These are phyloP conservation scores for Rhipidura dahli DNA, from an alignment of 2,113 vertebrate genomes.

Conservation along the genomic window DNA sequence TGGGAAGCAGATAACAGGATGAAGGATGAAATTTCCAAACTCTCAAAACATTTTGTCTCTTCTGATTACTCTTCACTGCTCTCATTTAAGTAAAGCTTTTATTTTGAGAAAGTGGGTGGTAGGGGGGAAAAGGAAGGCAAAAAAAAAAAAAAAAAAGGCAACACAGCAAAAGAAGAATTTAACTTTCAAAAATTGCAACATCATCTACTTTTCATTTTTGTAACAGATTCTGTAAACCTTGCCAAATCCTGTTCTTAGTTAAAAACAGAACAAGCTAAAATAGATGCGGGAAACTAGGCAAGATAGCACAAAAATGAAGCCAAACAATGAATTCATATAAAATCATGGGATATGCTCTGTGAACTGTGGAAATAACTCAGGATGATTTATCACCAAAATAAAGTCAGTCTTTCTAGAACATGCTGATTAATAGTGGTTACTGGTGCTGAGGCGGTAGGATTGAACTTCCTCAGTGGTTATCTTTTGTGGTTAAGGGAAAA, in stretches of 20 bases:
- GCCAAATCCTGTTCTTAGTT: not conserved
- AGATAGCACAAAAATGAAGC: not conserved
- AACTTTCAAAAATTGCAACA: not conserved
- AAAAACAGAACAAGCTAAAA: constrained; percentile 23
- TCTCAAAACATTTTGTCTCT: not conserved
- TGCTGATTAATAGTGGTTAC: not conserved
- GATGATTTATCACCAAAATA: not conserved
- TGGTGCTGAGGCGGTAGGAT: not conserved
- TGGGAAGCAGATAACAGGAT: accelerated
- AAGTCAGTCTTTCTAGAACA: not conserved
- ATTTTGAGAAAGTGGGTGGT: not conserved
- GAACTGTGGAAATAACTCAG: not conserved
- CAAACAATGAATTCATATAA: not conserved
- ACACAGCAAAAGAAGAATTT: not conserved
- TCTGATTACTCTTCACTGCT: not conserved
- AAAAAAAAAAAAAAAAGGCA: not conserved
- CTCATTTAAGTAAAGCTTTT: not conserved
- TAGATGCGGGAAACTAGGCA: constrained; percentile 8
- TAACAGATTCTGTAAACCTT: not conserved
- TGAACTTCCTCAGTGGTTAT: not conserved
- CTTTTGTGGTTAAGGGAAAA: not conserved
- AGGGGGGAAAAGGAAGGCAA: not conserved
- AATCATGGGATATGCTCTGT: not conserved
- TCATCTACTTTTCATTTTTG: not conserved
- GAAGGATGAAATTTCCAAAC: not conserved